phyloP scores from a whole-genome alignment of 2,797 vertebrate genomes.

The Heteromormyrus szaboi region DNA sequence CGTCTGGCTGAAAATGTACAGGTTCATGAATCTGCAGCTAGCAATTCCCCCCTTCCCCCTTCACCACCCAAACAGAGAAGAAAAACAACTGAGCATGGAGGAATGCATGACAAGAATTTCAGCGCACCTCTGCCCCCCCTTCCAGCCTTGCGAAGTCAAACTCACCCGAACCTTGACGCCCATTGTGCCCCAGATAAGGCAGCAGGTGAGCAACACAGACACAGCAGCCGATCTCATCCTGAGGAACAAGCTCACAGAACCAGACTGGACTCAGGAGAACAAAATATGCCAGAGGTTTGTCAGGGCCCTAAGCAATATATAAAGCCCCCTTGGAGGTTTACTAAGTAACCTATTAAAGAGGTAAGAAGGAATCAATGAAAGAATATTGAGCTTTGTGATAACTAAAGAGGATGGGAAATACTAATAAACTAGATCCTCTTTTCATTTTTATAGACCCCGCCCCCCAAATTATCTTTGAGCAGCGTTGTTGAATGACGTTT shows the following conservation, averaged over 20 bases:
- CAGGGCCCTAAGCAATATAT: constrained; percentile 1
- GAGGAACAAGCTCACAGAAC: neutral
- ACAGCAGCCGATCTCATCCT: constrained; percentile 24
- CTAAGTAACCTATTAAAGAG: constrained; percentile 32
- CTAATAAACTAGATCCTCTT: constrained; percentile 24
- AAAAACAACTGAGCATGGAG: neutral
- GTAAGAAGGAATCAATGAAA: neutral
- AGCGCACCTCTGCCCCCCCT: neutral
- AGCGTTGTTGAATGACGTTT: neutral
- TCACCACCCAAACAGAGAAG: neutral
- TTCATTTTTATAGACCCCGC: neutral
- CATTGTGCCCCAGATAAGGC: constrained; percentile 22
- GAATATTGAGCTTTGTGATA: constrained; percentile 13
- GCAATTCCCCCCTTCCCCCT: no score
- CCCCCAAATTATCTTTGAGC: neutral
- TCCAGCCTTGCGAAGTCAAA: neutral
- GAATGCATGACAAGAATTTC: neutral
- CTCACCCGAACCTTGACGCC: constrained; percentile 27
- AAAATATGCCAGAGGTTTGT: neutral
- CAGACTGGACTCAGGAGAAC: neutral
- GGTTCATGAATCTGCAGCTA: neutral
- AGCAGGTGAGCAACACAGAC: constrained; percentile 16
- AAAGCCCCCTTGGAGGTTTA: constrained; percentile 18
- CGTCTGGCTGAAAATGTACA: neutral
- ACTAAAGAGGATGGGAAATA: constrained; percentile 24